Evolutionary conservation across 2,888 invertebrate genomes (phyloP).

Genomic region (Hemaris fuciformis): DNA sequence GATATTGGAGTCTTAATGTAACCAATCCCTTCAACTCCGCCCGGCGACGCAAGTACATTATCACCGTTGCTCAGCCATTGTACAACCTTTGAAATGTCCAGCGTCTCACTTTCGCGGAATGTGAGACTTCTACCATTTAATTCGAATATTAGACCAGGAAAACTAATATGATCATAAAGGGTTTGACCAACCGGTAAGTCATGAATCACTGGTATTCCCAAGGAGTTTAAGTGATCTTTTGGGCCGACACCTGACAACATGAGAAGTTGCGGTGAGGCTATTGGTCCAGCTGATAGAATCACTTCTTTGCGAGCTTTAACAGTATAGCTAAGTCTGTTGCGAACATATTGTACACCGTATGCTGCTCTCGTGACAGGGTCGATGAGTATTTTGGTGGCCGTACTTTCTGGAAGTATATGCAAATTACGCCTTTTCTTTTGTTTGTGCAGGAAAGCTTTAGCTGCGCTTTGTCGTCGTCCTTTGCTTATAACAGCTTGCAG

Average conservation of each 20-base stretch:
- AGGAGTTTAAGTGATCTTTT: conserved; percentile 71
- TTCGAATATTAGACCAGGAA: conserved; percentile 70
- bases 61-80: conserved; percentile 65
- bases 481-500: conserved; percentile 82
- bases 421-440: conserved; percentile 84
- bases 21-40: conserved; percentile 85
- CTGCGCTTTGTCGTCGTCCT: conserved; percentile 85
- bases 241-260: conserved; percentile 91
- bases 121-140: conserved; percentile 63
- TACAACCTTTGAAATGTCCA: conserved; percentile 34
- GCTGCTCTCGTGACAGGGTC: conserved; percentile 83
- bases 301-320: conserved; percentile 88
- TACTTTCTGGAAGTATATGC: conserved; percentile 83
- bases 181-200: conserved; percentile 86
- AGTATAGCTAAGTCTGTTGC: conserved; percentile 67
- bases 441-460: conserved; percentile 83
- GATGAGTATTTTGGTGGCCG: conserved; percentile 85
- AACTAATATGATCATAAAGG: conserved; percentile 83
- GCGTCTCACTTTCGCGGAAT: conserved; percentile 46
- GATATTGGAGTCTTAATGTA: conserved; percentile 84
- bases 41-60: conserved; percentile 77
- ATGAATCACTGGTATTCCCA: conserved; percentile 81
- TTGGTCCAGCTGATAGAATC: conserved; percentile 91
- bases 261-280: conserved; percentile 93
- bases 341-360: conserved; percentile 85